Percentiles rank a stretch among this genome's conserved stretches.
Evolutionary conservation across 2,113 vertebrate species (phyloP).

Genomic region (Corvus moneduloides): DNA sequence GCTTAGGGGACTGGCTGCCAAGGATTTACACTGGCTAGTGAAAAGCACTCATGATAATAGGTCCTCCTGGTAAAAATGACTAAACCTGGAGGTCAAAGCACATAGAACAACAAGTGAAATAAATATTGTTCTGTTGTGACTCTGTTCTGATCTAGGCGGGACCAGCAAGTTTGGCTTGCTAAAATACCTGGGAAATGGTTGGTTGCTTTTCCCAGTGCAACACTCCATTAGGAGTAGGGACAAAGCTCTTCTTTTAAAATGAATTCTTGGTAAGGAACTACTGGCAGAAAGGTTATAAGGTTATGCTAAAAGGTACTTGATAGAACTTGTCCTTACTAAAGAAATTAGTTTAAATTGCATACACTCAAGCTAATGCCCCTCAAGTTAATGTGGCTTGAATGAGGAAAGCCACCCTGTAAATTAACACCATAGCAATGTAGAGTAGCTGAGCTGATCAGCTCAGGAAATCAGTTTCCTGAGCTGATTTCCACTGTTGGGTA

Average conservation of each 20-base stretch:
- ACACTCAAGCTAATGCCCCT: neutral
- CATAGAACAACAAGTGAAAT: neutral
- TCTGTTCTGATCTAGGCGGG: neutral
- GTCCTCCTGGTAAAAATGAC: conserved; percentile 28
- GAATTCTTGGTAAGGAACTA: neutral
- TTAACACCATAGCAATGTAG: neutral
- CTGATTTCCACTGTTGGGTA: neutral
- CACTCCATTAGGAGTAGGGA: neutral
- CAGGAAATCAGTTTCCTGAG: neutral
- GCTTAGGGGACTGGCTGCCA: conserved; percentile 1
- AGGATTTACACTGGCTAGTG: neutral
- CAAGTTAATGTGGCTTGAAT: neutral
- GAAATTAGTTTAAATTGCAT: neutral
- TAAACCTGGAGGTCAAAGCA: conserved; percentile 25
- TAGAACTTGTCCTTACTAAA: neutral
- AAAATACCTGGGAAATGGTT: neutral
- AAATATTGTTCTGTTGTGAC: neutral
- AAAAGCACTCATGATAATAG: conserved; percentile 19
- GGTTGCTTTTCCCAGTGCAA: neutral
- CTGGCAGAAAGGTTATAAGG: neutral
- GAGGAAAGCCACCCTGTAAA: neutral
- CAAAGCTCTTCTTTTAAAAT: neutral
- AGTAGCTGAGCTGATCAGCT: neutral
- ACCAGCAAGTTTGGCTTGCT: neutral
- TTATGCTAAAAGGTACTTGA: neutral